These are phyloP conservation scores for Artemia sp. DNA, from an alignment of 2,888 invertebrate species.

Conservation along the genomic window DNA sequence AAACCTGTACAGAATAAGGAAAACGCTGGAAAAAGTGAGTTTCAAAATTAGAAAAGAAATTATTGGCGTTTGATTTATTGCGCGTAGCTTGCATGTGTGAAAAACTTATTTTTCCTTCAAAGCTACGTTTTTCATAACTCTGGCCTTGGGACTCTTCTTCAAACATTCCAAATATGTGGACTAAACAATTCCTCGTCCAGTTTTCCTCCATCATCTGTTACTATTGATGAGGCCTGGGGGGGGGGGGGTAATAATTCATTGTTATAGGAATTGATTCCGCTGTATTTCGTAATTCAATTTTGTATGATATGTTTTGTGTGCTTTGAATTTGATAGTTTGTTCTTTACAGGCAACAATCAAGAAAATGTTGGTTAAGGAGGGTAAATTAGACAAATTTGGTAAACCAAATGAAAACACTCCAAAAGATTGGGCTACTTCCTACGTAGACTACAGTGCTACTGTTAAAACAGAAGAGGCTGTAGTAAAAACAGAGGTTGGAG, in stretches of 20 bases:
- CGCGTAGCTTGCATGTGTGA: no score
- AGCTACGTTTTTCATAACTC: no score
- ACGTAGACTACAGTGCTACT: slow-evolving; percentile 36
- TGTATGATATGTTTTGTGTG: slow-evolving; percentile 18
- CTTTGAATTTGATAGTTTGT: slow-evolving; percentile 1
- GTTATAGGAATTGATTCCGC: slow-evolving; percentile 18
- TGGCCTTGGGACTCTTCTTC: no score
- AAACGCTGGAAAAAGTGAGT: no score
- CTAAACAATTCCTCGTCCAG: no score
- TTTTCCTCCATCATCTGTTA: neutral
- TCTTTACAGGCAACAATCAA: slow-evolving; percentile 54
- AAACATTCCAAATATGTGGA: no score
- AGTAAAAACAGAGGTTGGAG: slow-evolving; percentile 25
- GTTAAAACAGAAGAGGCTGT: slow-evolving; percentile 25
- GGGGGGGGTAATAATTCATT: neutral
- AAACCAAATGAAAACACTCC: slow-evolving; percentile 95
- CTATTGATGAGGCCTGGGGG: neutral
- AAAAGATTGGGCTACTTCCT: slow-evolving; percentile 62
- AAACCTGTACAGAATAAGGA: no score
- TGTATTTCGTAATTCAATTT: slow-evolving; percentile 16
- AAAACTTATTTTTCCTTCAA: no score
- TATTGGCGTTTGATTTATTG: no score
- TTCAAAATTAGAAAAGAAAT: no score
- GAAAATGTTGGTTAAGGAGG: slow-evolving; percentile 71
- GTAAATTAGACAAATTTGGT: slow-evolving; percentile 83